Evolutionary conservation across 2,797 vertebrate genomes (phyloP).

Genomic region (Crenuchus spilurus): DNA sequence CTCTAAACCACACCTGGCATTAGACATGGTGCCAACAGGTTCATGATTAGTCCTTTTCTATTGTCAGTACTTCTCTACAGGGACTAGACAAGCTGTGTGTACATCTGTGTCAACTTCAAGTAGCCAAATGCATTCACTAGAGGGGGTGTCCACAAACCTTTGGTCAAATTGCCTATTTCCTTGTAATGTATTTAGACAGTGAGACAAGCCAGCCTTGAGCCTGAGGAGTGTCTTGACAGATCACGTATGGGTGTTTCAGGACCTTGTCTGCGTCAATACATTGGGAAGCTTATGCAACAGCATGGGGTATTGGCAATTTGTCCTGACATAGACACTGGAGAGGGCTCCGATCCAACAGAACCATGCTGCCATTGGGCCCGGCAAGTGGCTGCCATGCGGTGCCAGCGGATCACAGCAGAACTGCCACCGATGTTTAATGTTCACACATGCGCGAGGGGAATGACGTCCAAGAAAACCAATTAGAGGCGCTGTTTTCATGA

Average conservation of each 20-base stretch:
- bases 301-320: constrained; percentile 61
- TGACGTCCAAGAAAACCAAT: constrained; percentile 62
- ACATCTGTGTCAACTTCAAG: no score
- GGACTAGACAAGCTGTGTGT: no score
- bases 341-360: constrained; percentile 67
- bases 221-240: constrained; percentile 28
- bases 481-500: constrained; percentile 45
- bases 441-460: constrained; percentile 63
- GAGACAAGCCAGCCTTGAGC: background rate
- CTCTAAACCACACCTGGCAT: no score
- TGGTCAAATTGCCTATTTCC: background rate
- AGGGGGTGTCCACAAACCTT: no score
- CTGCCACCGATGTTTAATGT: constrained; percentile 67
- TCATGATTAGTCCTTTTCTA: no score
- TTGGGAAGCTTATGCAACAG: constrained; percentile 64
- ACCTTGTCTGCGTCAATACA: constrained; percentile 61
- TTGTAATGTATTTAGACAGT: constrained; percentile 16
- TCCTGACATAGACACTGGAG: constrained; percentile 56
- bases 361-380: constrained; percentile 63
- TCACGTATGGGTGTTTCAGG: constrained; percentile 24
- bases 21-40: no score
- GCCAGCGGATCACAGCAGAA: constrained; percentile 64
- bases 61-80: no score
- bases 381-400: constrained; percentile 62
- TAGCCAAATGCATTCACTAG: no score